Conservation (phyloP, 2,888 invertebrate genomes). For the Orchestes rusci region DNA sequence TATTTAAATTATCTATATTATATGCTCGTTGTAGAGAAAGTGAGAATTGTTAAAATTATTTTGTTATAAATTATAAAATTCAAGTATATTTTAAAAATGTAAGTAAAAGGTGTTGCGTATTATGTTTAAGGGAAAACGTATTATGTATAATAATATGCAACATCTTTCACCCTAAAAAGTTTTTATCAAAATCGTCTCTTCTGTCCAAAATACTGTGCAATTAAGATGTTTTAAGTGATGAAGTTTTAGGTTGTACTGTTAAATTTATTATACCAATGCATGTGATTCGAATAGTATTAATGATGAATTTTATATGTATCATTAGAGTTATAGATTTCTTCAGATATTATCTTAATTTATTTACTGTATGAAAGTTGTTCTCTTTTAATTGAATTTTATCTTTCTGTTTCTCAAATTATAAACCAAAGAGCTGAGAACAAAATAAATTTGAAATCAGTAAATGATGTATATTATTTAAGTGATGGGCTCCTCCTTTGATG, state of each 20-base stretch:
- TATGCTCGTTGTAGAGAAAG: conserved; percentile 13
- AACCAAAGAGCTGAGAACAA: conserved; percentile 31
- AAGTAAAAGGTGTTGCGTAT: not conserved
- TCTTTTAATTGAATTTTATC: conserved; percentile 10
- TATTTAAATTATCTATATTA: conserved; percentile 5
- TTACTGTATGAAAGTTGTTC: conserved; percentile 2
- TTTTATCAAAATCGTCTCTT: too few species aligned
- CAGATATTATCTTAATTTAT: conserved; percentile 1
- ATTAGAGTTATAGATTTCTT: not conserved
- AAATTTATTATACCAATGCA: too few species aligned
- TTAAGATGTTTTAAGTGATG: too few species aligned
- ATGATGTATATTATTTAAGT: too few species aligned
- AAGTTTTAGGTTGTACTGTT: too few species aligned
- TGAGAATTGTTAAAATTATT: too few species aligned
- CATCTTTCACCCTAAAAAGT: too few species aligned
- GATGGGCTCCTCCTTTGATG: too few species aligned
- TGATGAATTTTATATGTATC: conserved; percentile 1
- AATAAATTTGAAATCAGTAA: too few species aligned
- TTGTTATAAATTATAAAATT: too few species aligned
- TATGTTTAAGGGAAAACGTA: not conserved
- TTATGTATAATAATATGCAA: not conserved
- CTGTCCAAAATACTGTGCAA: too few species aligned
- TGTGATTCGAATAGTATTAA: too few species aligned
- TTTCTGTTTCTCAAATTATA: conserved; percentile 19
- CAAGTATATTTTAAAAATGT: not conserved